These are phyloP conservation scores for Andrena minutula DNA, from an alignment of 2,888 invertebrate genomes.

Conservation along the genomic window DNA sequence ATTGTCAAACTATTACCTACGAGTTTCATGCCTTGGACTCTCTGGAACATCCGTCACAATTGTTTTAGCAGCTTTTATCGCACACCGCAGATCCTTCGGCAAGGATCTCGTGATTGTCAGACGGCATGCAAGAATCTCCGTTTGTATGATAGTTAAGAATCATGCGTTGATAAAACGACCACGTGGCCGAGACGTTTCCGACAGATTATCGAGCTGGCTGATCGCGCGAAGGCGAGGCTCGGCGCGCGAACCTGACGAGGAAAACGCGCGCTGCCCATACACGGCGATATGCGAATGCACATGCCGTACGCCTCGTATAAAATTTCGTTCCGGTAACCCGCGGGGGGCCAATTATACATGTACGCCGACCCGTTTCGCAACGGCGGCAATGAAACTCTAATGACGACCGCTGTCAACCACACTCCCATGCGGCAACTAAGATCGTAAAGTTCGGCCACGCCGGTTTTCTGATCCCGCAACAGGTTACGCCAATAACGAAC, in stretches of 20 bases:
- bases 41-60: no score
- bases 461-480: conserved; percentile 32
- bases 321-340: conserved; percentile 66
- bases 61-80: no score
- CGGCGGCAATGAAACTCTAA: conserved; percentile 81
- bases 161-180: conserved; percentile 28
- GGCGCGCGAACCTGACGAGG: conserved; percentile 22
- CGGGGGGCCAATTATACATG: conserved; percentile 81
- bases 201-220: conserved; percentile 31
- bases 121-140: not conserved
- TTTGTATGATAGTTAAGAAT: not conserved
- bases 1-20: not conserved
- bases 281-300: conserved; percentile 42
- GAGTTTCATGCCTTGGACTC: not conserved
- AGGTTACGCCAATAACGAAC: conserved; percentile 45
- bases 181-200: conserved; percentile 39
- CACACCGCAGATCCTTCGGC: not conserved
- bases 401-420: conserved; percentile 77
- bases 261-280: conserved; percentile 51
- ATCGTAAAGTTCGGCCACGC: conserved; percentile 60
- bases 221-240: conserved; percentile 29
- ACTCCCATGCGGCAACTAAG: conserved; percentile 51
- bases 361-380: conserved; percentile 72
- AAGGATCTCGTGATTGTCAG: not conserved
- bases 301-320: conserved; percentile 45